Conservation (phyloP, 2,888 invertebrate species). For the Cataglyphis altisquamis region DNA sequence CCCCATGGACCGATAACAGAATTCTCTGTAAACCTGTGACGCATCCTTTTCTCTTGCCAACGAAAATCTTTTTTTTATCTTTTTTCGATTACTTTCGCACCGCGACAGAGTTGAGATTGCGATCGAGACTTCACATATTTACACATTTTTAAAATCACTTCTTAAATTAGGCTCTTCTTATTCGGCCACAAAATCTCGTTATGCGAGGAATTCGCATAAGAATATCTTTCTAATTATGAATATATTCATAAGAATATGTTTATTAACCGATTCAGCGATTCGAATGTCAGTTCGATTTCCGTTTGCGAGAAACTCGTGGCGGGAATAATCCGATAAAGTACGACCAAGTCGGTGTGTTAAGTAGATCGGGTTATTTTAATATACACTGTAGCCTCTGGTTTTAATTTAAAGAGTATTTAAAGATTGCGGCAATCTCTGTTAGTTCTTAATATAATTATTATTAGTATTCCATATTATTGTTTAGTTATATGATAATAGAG, state of each 20-base stretch:
- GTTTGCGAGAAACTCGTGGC: conserved; percentile 53
- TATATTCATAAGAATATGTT: conserved; percentile 75
- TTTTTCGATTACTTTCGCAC: conserved; percentile 3
- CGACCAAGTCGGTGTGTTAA: conserved; percentile 1
- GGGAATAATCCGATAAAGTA: conserved; percentile 8
- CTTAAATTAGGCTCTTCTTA: conserved; percentile 77
- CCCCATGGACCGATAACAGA: conserved; percentile 66
- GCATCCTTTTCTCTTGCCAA: conserved; percentile 10
- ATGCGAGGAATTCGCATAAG: conserved; percentile 62
- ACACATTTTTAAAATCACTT: conserved; percentile 72
- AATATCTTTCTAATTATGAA: conserved; percentile 76
- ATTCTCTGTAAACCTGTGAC: conserved; percentile 19
- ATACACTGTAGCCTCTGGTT: neutral
- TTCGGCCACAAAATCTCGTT: conserved; percentile 73
- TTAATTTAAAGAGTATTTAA: neutral
- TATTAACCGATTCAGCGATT: conserved; percentile 71
- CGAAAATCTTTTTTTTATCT: neutral
- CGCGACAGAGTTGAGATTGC: conserved; percentile 38
- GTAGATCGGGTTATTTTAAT: neutral
- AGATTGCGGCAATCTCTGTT: neutral
- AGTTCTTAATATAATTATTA: neutral
- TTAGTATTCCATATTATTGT: neutral
- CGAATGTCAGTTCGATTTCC: conserved; percentile 60
- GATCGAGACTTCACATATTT: conserved; percentile 67
- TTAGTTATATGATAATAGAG: neutral